phyloP scores from a whole-genome alignment of 2,113 vertebrate species.

The Haliaeetus leucogaster region DNA sequence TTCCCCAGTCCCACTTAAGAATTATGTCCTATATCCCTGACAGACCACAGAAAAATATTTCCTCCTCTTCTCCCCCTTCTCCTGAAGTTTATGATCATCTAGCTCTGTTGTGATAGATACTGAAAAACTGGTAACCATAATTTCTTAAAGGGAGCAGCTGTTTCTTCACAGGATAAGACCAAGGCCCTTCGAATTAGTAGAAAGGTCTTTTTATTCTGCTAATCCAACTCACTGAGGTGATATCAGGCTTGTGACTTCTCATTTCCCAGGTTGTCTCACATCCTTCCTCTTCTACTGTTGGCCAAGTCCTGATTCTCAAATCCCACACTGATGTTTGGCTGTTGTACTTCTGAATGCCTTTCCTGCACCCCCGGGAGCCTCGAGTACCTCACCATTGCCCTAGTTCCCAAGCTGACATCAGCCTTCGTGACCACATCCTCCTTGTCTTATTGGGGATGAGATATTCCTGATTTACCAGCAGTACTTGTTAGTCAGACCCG shows the following conservation, averaged over 20 bases:
- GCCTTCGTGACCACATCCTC: fast-evolving
- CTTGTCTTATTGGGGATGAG: neutral
- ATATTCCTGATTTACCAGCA: neutral
- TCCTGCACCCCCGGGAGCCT: neutral
- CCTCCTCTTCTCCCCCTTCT: neutral
- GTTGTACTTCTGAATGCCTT: neutral
- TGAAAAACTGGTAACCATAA: neutral
- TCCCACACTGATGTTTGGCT: neutral
- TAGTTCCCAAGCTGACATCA: neutral
- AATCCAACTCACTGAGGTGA: neutral
- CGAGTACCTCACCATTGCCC: neutral
- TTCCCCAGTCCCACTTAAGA: neutral
- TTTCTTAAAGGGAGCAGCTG: neutral
- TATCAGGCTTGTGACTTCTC: neutral
- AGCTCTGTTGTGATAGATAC: neutral
- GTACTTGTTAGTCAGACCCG: neutral
- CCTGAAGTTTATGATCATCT: neutral
- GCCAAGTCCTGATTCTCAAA: neutral
- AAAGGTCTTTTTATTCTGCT: neutral
- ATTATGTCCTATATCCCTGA: neutral
- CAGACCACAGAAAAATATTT: neutral
- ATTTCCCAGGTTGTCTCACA: neutral
- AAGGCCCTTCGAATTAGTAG: neutral
- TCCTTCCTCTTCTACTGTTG: neutral
- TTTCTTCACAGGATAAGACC: neutral